Evolutionary conservation across 2,888 invertebrate species (phyloP), one percentile per base, ranked within the genome.

Genomic region (Alitta virens): DNA sequence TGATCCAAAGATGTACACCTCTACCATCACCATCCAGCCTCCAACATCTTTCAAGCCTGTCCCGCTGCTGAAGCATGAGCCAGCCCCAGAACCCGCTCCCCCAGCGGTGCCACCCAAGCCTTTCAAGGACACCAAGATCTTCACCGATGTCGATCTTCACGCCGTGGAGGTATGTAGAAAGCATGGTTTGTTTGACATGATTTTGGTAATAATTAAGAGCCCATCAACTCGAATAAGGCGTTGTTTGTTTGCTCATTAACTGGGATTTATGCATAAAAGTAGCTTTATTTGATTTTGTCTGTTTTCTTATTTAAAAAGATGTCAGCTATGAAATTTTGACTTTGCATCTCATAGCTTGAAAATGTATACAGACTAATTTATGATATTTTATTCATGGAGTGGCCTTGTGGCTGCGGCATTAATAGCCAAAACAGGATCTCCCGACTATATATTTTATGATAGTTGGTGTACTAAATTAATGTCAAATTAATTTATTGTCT

Each of bases 131-230:
- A 74, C 74, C 43, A 67, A 74, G 56, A 74, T 79, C 51, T 72
- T 81, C 62, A 72, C 78, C 68, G 77, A 75, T 49, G 80, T 81
- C 14, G 82, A 82, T 68, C 77, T 77, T 53, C 82, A 82, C 62
- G 81, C 81, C 61, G 78, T 81, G 56, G 78, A 80, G 78, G 80
- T 80, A 58, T 62, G 66, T 49, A 43, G 12, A 23, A 21, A 16
- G 18, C 9, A 25, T 26, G 12, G 9, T 7, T 9, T 40, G 9
- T 40, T 40, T 16, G 16, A 16, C 9, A 9, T 12, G 40, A 40
- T 12, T 12, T 9, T 40, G 9, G 40, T 40, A 40, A 40, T 40
- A 40, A 40, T 16, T 40, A 40, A 40, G 16, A 40, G n/a, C n/a
- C n/a, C n/a, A n/a, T n/a, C n/a, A n/a, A n/a, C n/a, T n/a, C n/a